These are phyloP conservation scores for Cyclopterus lumpus DNA, from an alignment of 2,797 vertebrate genomes.

Conservation along the genomic window DNA sequence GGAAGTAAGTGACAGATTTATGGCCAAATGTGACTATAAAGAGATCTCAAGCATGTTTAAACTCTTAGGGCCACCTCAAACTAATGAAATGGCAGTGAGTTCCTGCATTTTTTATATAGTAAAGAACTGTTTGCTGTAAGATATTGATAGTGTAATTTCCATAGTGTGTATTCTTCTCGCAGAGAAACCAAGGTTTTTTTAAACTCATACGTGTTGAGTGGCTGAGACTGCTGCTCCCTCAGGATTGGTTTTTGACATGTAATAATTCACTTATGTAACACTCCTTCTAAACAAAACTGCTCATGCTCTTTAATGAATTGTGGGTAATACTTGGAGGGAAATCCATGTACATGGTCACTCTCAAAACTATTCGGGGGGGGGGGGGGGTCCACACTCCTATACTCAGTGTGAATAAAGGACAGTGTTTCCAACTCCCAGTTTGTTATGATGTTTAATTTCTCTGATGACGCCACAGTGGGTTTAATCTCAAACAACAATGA, in stretches of 20 bases:
- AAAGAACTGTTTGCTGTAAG: slow-evolving; percentile 15
- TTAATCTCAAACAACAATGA: neutral
- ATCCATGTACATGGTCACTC: neutral
- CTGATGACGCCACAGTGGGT: neutral
- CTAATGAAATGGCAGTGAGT: slow-evolving; percentile 56
- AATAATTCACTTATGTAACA: slow-evolving; percentile 20
- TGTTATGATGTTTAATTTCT: neutral
- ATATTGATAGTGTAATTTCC: slow-evolving; percentile 10
- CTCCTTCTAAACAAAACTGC: slow-evolving; percentile 11
- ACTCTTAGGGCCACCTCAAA: slow-evolving; percentile 53
- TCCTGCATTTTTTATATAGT: slow-evolving; percentile 25
- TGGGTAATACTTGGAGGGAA: neutral
- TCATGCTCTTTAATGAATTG: neutral
- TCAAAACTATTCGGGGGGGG: neutral
- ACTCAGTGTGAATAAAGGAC: neutral
- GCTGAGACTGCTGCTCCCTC: neutral
- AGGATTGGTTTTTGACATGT: neutral
- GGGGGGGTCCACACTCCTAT: neutral
- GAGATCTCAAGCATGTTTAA: slow-evolving; percentile 50
- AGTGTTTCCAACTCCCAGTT: neutral
- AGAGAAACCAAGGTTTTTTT: slow-evolving; percentile 60
- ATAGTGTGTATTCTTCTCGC: slow-evolving; percentile 7
- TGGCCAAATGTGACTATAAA: slow-evolving; percentile 55
- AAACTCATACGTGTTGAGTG: slow-evolving; percentile 56
- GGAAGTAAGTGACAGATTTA: slow-evolving; percentile 76